Conservation (phyloP, 2,113 vertebrate genomes). For the Cephalopterus ornatus region DNA sequence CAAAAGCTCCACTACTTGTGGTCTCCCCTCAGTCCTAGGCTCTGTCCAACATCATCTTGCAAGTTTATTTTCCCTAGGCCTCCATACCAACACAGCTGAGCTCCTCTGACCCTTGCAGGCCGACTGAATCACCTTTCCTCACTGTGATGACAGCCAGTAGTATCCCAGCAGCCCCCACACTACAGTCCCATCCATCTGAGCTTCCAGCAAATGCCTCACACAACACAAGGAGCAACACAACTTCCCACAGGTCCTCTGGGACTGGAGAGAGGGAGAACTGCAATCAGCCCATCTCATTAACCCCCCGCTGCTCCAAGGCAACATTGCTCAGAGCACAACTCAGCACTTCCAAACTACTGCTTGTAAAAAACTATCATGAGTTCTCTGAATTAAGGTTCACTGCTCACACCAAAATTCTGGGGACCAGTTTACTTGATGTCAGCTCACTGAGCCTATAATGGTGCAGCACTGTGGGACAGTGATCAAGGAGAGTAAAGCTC, state of each 20-base stretch:
- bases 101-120: background rate
- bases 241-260: background rate
- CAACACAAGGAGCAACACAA: background rate
- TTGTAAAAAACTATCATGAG: background rate
- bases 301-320: accelerated
- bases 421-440: background rate
- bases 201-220: background rate
- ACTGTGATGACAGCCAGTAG: background rate
- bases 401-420: background rate
- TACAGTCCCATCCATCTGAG: background rate
- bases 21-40: background rate
- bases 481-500: background rate
- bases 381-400: background rate
- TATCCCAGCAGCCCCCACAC: background rate
- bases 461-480: background rate
- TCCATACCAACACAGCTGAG: background rate
- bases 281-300: background rate
- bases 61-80: background rate
- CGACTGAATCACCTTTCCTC: background rate
- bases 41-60: background rate
- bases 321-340: background rate
- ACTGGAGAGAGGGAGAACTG: background rate
- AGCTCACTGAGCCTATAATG: background rate
- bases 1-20: background rate
- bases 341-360: background rate